Evolutionary conservation across 2,888 invertebrate genomes (phyloP).

Genomic region (Lymantria monacha): DNA sequence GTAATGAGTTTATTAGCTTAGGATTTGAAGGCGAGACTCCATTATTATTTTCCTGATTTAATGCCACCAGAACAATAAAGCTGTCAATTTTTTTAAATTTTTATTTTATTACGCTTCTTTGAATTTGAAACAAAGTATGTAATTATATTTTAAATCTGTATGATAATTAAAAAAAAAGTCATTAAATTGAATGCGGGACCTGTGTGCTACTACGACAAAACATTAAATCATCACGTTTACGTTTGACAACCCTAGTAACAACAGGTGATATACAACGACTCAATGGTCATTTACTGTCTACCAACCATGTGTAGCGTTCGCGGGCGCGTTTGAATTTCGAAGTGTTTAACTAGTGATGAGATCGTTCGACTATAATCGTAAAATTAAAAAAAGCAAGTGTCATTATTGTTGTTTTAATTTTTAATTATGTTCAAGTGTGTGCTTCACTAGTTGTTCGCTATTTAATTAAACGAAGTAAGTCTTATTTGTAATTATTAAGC

Average conservation of each 20-base stretch:
- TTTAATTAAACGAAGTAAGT: neutral
- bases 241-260: conserved; percentile 29
- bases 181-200: too few species aligned
- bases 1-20: too few species aligned
- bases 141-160: too few species aligned
- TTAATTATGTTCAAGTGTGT: neutral
- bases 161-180: too few species aligned
- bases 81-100: too few species aligned
- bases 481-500: neutral
- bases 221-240: neutral
- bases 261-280: conserved; percentile 50
- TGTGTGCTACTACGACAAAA: too few species aligned
- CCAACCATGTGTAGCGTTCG: conserved; percentile 58
- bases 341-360: conserved; percentile 37
- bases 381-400: neutral
- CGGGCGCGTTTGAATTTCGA: conserved; percentile 51
- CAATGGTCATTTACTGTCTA: conserved; percentile 66
- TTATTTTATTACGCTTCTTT: too few species aligned
- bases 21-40: too few species aligned
- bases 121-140: too few species aligned
- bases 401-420: neutral
- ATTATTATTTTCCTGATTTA: too few species aligned
- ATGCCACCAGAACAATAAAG: too few species aligned
- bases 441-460: neutral
- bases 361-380: neutral